A percentile compares a stretch with the other conserved stretches of the same genome.
These are phyloP conservation scores for Enteromius mattozi DNA, from an alignment of 2,797 vertebrate genomes.

Conservation along the genomic window DNA sequence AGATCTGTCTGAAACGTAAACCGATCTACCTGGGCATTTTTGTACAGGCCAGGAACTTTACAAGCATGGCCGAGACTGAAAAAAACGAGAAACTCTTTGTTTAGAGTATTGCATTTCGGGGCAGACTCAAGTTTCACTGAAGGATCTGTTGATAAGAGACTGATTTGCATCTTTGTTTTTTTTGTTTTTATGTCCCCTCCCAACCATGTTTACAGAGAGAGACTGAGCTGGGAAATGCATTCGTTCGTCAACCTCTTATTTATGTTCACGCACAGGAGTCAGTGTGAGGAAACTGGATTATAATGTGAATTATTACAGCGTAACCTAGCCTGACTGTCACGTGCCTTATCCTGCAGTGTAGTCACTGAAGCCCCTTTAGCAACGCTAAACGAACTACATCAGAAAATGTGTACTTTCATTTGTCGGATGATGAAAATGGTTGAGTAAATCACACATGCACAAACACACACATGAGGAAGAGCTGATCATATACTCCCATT, in stretches of 20 bases:
- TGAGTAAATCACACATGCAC: conserved; percentile 13
- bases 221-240: conserved; percentile 73
- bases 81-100: conserved; percentile 77
- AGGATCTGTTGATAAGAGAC: conserved; percentile 77
- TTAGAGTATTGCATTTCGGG: conserved; percentile 87
- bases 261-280: conserved; percentile 96
- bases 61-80: conserved; percentile 48
- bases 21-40: conserved; percentile 44
- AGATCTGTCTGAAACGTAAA: conserved; percentile 13
- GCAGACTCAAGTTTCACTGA: conserved; percentile 82
- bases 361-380: conserved; percentile 43
- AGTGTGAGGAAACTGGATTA: conserved; percentile 90
- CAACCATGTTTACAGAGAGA: conserved; percentile 79
- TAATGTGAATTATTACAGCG: conserved; percentile 77
- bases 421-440: conserved; percentile 10
- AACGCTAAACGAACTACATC: conserved; percentile 33
- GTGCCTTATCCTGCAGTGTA: conserved; percentile 89
- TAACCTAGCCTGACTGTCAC: conserved; percentile 90
- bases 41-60: conserved; percentile 26
- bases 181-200: conserved; percentile 37
- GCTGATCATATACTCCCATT: conserved; percentile 43
- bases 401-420: conserved; percentile 39
- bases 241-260: conserved; percentile 89
- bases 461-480: conserved; percentile 22
- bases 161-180: conserved; percentile 73